phyloP scores from a whole-genome alignment of 2,888 invertebrate genomes.

The Phlogophora meticulosa region DNA sequence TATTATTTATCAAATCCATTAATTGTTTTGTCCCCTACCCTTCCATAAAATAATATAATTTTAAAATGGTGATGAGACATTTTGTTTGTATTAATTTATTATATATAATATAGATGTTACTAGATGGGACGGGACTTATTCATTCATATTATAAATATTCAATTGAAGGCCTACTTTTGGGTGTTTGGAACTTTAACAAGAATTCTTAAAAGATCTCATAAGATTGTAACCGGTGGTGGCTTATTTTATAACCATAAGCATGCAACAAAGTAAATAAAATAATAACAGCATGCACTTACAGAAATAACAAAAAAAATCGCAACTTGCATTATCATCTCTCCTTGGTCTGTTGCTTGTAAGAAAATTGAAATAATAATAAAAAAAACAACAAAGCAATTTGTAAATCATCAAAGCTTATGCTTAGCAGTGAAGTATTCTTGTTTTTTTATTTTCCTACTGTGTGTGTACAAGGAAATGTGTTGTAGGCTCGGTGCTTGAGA shows the following conservation, averaged over 20 bases:
- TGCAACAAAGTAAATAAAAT: conserved; percentile 25
- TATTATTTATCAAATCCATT: not conserved
- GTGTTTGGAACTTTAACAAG: not conserved
- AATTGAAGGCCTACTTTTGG: not conserved
- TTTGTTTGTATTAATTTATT: not conserved
- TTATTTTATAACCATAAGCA: not conserved
- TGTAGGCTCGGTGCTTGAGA: conserved; percentile 92
- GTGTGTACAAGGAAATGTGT: conserved; percentile 42
- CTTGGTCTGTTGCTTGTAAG: conserved; percentile 89
- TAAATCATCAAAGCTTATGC: conserved; percentile 58
- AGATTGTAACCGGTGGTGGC: conserved; percentile 20
- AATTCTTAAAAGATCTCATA: not conserved
- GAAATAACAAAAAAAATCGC: conserved; percentile 79
- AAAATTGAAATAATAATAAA: conserved; percentile 36
- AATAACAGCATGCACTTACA: conserved; percentile 38
- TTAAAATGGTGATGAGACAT: not conserved
- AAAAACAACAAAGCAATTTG: conserved; percentile 33
- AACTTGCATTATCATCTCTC: conserved; percentile 79
- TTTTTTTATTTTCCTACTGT: not conserved
- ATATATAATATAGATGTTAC: not conserved
- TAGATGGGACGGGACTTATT: too few species aligned
- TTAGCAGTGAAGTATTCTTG: conserved; percentile 26
- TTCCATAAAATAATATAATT: not conserved
- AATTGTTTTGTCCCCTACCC: not conserved
- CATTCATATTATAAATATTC: too few species aligned